A percentile compares a stretch with the other conserved stretches of the same genome.
These are phyloP conservation scores for Salvelinus sp. DNA, from an alignment of 2,113 vertebrate genomes.

Conservation along the genomic window DNA sequence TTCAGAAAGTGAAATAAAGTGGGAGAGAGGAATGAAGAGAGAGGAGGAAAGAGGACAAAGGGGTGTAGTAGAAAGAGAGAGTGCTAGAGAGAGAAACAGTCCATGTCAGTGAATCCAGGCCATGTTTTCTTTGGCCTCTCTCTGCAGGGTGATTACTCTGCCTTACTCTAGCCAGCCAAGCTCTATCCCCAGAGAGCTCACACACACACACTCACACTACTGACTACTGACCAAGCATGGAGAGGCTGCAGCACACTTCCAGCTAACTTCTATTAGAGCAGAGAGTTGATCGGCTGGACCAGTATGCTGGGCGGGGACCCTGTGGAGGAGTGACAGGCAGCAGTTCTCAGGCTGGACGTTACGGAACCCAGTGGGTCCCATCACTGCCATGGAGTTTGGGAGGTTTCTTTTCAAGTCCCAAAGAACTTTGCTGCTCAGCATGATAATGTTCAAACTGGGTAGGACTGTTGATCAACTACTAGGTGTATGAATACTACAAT, in stretches of 20 bases:
- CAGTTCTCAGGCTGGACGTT: constrained; percentile 19
- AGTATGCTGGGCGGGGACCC: constrained; percentile 40
- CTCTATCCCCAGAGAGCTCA: constrained; percentile 48
- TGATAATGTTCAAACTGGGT: constrained; percentile 76
- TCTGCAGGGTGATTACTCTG: constrained; percentile 62
- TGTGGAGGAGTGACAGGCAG: constrained; percentile 24
- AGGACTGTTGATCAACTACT: constrained; percentile 28
- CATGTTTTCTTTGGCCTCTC: constrained; percentile 57
- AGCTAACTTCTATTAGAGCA: constrained; percentile 21
- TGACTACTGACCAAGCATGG: constrained; percentile 38
- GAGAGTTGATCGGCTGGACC: constrained; percentile 22
- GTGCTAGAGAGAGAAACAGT: constrained; percentile 14
- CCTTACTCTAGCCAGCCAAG: constrained; percentile 49
- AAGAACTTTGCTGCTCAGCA: constrained; percentile 59
- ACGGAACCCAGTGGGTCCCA: not conserved
- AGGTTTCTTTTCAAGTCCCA: constrained; percentile 57
- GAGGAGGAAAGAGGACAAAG: constrained; percentile 7
- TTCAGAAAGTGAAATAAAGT: not conserved
- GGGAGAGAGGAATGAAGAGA: constrained; percentile 1
- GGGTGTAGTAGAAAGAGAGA: not conserved
- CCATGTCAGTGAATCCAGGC: constrained; percentile 43
- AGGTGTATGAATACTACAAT: not conserved
- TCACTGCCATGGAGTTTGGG: constrained; percentile 65
- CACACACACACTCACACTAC: constrained; percentile 21
- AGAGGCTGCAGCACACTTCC: constrained; percentile 20